phyloP scores from a whole-genome alignment of 2,888 invertebrate species.

The Cerastoderma edule region DNA sequence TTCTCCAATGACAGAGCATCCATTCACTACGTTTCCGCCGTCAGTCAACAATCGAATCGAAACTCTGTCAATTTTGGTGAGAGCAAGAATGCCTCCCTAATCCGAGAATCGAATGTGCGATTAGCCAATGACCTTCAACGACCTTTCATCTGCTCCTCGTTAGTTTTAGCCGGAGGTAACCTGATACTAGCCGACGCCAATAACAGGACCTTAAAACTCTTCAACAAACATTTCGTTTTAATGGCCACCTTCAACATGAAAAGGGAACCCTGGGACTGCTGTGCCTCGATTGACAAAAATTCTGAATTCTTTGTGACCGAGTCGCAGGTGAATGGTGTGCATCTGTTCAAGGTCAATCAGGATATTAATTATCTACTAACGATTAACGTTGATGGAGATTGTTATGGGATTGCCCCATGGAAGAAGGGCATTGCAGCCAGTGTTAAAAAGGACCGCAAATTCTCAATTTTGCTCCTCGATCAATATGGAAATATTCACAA shows the following conservation, averaged over 20 bases:
- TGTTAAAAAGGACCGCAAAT: slow-evolving; percentile 36
- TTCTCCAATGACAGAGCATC: slow-evolving; percentile 40
- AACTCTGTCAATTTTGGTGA: slow-evolving; percentile 6
- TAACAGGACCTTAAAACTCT: slow-evolving; percentile 48
- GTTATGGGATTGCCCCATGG: slow-evolving; percentile 48
- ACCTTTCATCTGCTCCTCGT: slow-evolving; percentile 48
- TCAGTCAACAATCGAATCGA: slow-evolving; percentile 13
- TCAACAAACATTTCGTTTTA: slow-evolving; percentile 42
- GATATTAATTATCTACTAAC: slow-evolving; percentile 49
- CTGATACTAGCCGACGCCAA: slow-evolving; percentile 51
- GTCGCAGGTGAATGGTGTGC: slow-evolving; percentile 39
- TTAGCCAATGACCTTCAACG: slow-evolving; percentile 36
- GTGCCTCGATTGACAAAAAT: slow-evolving; percentile 36
- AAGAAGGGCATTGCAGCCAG: slow-evolving; percentile 47
- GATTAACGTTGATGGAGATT: slow-evolving; percentile 49
- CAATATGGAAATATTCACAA: slow-evolving; percentile 49
- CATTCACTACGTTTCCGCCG: slow-evolving; percentile 23
- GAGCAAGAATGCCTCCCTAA: slow-evolving; percentile 12
- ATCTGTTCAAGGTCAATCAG: slow-evolving; percentile 38
- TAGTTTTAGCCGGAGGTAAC: slow-evolving; percentile 31
- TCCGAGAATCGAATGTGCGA: slow-evolving; percentile 29
- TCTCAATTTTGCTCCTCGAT: slow-evolving; percentile 38
- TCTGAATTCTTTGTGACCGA: slow-evolving; percentile 48
- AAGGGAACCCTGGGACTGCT: slow-evolving; percentile 53
- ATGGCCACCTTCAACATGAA: slow-evolving; percentile 42